Percentiles rank a stretch among this genome's conserved stretches.
Conservation (phyloP, 1,140 invertebrate species). For the Lepidurus arcticus region DNA sequence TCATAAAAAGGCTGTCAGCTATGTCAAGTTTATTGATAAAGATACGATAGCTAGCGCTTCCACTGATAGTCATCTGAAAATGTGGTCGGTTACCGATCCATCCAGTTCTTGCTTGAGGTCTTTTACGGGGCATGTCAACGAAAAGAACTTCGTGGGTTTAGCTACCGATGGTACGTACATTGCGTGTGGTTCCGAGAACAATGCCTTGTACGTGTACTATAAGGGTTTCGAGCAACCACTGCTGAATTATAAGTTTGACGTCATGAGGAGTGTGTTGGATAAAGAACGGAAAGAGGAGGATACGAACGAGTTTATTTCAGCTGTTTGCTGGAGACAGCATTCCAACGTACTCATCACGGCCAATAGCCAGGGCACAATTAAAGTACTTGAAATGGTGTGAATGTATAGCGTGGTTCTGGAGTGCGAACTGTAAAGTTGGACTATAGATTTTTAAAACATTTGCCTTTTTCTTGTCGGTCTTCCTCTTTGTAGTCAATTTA, state of each 20-base stretch:
- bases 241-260: constrained; percentile 83
- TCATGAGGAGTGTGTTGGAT: constrained; percentile 71
- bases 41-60: constrained; percentile 89
- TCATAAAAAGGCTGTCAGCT: constrained; percentile 91
- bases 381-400: constrained; percentile 69
- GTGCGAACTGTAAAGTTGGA: background rate
- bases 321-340: constrained; percentile 86
- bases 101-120: constrained; percentile 67
- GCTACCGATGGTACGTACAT: constrained; percentile 85
- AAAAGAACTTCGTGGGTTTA: constrained; percentile 96
- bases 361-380: constrained; percentile 90
- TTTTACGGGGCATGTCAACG: constrained; percentile 89
- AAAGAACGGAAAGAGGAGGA: constrained; percentile 75
- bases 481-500: too few species aligned
- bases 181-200: constrained; percentile 93
- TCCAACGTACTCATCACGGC: constrained; percentile 87
- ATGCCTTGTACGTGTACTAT: constrained; percentile 89
- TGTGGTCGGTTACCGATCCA: constrained; percentile 81
- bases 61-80: constrained; percentile 87
- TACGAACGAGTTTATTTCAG: constrained; percentile 88
- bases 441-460: background rate
- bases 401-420: background rate
- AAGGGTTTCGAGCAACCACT: constrained; percentile 82
- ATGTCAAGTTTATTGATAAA: constrained; percentile 88
- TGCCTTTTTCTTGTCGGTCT: too few species aligned